These are phyloP conservation scores for Aplysia californica DNA, from an alignment of 1,140 invertebrate genomes.

Conservation along the genomic window DNA sequence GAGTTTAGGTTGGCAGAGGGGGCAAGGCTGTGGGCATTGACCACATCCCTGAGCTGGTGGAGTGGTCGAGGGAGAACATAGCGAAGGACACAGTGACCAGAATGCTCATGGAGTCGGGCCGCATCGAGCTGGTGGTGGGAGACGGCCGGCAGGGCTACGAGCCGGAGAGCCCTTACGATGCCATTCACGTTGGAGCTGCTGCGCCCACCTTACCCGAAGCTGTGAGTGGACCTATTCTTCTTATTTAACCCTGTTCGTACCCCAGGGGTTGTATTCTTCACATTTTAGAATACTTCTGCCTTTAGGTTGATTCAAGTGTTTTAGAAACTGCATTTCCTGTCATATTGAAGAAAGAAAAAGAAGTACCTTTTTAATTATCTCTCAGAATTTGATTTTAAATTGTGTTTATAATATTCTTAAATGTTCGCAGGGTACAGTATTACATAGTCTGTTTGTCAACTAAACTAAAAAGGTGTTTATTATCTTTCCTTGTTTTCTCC, in stretches of 20 bases:
- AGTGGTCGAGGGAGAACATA: slow-evolving; percentile 82
- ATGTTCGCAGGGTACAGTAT: no score
- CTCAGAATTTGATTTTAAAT: background rate
- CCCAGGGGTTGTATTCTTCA: no score
- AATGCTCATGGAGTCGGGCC: slow-evolving; percentile 51
- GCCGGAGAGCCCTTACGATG: slow-evolving; percentile 84
- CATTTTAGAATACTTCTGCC: no score
- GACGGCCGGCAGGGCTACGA: slow-evolving; percentile 86
- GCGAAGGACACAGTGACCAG: slow-evolving; percentile 75
- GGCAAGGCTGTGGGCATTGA: slow-evolving; percentile 91
- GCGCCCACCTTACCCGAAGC: slow-evolving; percentile 80
- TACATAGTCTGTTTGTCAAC: no score
- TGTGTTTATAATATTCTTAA: no score
- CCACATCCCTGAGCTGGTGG: slow-evolving; percentile 88
- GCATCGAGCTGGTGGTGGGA: slow-evolving; percentile 72
- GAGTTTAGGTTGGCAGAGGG: slow-evolving; percentile 74
- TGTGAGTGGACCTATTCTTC: slow-evolving; percentile 38
- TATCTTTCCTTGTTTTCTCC: no score
- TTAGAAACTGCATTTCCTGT: background rate
- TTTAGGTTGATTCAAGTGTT: background rate
- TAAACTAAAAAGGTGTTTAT: no score
- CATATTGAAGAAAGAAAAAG: background rate
- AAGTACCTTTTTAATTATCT: slow-evolving; percentile 1
- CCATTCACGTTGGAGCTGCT: slow-evolving; percentile 94
- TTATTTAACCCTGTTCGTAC: background rate